Conservation (phyloP, 2,888 invertebrate genomes). For the Acleris holmiana region DNA sequence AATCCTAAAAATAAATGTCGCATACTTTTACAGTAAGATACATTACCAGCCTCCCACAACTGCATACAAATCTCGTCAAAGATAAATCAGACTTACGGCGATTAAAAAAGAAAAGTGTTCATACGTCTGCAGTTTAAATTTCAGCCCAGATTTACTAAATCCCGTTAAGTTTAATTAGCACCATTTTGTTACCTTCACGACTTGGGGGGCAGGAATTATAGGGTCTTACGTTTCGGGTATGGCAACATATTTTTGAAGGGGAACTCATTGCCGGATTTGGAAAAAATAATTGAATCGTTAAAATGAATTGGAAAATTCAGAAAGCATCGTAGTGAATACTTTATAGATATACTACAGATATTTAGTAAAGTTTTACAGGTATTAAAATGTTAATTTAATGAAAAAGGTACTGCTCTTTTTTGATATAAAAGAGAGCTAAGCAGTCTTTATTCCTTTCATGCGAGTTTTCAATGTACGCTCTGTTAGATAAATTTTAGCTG, state of each 20-base stretch:
- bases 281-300: too few relatives aligned
- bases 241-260: constrained; percentile 1
- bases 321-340: too few relatives aligned
- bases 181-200: constrained; percentile 16
- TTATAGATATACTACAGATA: too few relatives aligned
- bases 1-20: not conserved
- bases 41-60: not conserved
- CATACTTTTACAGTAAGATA: not conserved
- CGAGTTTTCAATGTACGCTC: too few relatives aligned
- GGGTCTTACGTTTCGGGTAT: constrained; percentile 3
- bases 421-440: too few relatives aligned
- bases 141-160: not conserved
- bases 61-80: constrained; percentile 22
- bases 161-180: constrained; percentile 14
- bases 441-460: too few relatives aligned
- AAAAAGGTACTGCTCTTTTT: too few relatives aligned
- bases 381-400: too few relatives aligned
- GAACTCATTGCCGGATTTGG: too few relatives aligned
- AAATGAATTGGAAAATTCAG: too few relatives aligned
- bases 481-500: too few relatives aligned
- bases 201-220: constrained; percentile 9
- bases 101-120: constrained; percentile 36
- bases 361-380: too few relatives aligned
- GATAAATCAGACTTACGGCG: constrained; percentile 34
- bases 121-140: constrained; percentile 17